These are phyloP conservation scores for Drosophila greeni DNA, from an alignment of 2,888 invertebrate species.

Conservation along the genomic window DNA sequence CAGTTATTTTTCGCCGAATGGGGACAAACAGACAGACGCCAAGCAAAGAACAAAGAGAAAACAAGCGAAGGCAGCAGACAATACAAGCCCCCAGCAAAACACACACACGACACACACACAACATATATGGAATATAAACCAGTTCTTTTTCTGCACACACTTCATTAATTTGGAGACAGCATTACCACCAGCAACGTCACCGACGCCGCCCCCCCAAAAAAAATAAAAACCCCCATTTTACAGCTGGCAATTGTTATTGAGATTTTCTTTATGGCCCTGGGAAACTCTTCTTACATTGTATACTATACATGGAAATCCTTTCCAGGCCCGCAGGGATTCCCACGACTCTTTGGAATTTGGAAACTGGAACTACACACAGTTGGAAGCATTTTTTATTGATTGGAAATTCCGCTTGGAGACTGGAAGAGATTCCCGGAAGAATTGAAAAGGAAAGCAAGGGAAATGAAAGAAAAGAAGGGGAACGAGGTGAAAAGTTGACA, in stretches of 20 bases:
- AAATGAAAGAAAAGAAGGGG: background rate
- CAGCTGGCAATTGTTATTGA: conserved; percentile 46
- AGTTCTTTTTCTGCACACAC: conserved; percentile 67
- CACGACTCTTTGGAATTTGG: conserved; percentile 1
- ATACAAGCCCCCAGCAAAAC: conserved; percentile 30
- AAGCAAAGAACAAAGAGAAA: conserved; percentile 68
- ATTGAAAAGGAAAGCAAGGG: conserved; percentile 31
- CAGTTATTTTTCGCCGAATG: conserved; percentile 72
- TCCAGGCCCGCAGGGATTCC: background rate
- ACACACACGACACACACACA: too few relatives aligned
- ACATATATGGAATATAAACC: conserved; percentile 55
- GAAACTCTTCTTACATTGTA: conserved; percentile 3
- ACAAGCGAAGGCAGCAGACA: conserved; percentile 70
- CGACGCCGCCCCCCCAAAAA: conserved; percentile 22
- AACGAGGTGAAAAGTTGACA: conserved; percentile 14
- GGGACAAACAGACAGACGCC: conserved; percentile 53
- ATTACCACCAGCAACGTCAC: background rate
- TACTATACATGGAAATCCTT: background rate
- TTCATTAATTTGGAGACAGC: conserved; percentile 63
- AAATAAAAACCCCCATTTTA: conserved; percentile 42
- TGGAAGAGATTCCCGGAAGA: conserved; percentile 6
- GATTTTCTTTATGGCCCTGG: conserved; percentile 16
- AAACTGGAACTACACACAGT: background rate
- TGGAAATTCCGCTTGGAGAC: conserved; percentile 9
- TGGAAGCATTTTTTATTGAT: background rate